Percentiles rank a stretch among this genome's conserved stretches.
These are phyloP conservation scores for Harpagoxenus sublaevis DNA, from an alignment of 2,888 invertebrate genomes.

Conservation along the genomic window DNA sequence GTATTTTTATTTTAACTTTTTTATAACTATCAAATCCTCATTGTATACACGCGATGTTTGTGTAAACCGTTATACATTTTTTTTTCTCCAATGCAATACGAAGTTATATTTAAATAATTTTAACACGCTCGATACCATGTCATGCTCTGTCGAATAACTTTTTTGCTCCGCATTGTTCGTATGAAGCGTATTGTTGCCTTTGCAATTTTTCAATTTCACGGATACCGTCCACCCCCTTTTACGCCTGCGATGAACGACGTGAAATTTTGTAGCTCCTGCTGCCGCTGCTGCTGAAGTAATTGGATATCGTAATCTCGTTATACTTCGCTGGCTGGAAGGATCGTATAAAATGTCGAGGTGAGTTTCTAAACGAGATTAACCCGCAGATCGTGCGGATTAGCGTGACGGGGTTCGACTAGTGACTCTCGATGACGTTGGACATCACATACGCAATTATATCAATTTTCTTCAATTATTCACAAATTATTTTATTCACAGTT, in stretches of 20 bases:
- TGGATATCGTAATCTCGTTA: slow-evolving; percentile 78
- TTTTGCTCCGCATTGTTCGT: slow-evolving; percentile 34
- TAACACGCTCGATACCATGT: slow-evolving; percentile 29
- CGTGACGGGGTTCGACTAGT: slow-evolving; percentile 62
- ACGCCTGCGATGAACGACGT: slow-evolving; percentile 60
- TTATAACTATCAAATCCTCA: slow-evolving; percentile 3
- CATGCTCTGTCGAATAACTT: slow-evolving; percentile 22
- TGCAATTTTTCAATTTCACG: slow-evolving; percentile 69
- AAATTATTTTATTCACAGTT: neutral
- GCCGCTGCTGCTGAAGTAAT: slow-evolving; percentile 67
- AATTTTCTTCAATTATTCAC: neutral
- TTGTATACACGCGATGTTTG: neutral
- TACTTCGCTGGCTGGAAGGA: slow-evolving; percentile 66
- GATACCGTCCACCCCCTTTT: slow-evolving; percentile 52
- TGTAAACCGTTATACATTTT: neutral
- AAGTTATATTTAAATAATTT: slow-evolving; percentile 41
- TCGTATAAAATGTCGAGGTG: slow-evolving; percentile 73
- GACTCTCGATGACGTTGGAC: slow-evolving; percentile 31
- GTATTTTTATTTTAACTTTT: neutral
- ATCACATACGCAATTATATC: neutral
- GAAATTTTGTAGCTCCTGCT: slow-evolving; percentile 70
- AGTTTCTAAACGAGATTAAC: slow-evolving; percentile 76
- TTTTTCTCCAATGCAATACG: neutral
- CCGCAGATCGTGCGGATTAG: slow-evolving; percentile 65
- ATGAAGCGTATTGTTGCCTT: slow-evolving; percentile 51